These are phyloP conservation scores for Synanthedon andrenaeformis DNA, from an alignment of 2,888 invertebrate genomes.

Conservation along the genomic window DNA sequence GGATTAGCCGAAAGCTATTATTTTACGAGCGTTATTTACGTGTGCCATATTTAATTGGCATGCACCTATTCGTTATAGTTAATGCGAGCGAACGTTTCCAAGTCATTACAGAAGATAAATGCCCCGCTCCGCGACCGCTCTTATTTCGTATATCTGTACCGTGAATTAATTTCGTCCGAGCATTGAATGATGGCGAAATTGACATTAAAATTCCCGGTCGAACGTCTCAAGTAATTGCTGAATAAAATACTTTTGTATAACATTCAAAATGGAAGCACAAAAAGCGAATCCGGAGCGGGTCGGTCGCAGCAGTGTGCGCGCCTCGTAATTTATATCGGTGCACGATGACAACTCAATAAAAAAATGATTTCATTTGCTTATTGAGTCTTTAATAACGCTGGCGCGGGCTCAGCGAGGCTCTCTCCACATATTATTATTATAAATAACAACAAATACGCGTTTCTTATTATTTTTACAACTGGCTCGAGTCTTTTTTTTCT, in stretches of 20 bases:
- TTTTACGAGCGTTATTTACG: slow-evolving; percentile 46
- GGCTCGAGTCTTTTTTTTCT: slow-evolving; percentile 26
- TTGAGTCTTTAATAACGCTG: slow-evolving; percentile 67
- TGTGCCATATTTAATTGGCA: slow-evolving; percentile 54
- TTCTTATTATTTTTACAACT: slow-evolving; percentile 42
- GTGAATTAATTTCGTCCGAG: slow-evolving; percentile 61
- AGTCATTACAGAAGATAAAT: slow-evolving; percentile 61
- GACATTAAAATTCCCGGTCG: slow-evolving; percentile 64
- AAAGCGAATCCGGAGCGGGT: slow-evolving; percentile 36
- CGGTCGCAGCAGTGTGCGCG: slow-evolving; percentile 37
- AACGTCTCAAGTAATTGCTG: slow-evolving; percentile 68
- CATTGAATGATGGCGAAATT: slow-evolving; percentile 67
- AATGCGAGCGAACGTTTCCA: slow-evolving; percentile 46
- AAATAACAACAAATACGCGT: slow-evolving; percentile 52
- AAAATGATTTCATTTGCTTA: slow-evolving; percentile 71
- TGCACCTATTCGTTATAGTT: slow-evolving; percentile 47
- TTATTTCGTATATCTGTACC: slow-evolving; percentile 29
- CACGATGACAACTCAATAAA: slow-evolving; percentile 69
- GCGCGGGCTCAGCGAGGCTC: slow-evolving; percentile 32
- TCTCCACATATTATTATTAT: slow-evolving; percentile 54
- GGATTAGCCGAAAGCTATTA: slow-evolving; percentile 37
- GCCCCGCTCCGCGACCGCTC: slow-evolving; percentile 28
- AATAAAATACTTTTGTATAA: slow-evolving; percentile 67
- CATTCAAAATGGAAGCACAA: slow-evolving; percentile 60
- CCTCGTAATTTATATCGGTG: slow-evolving; percentile 61